A percentile compares a stretch with the other conserved stretches of the same genome.
These are phyloP conservation scores for Leptopilina myrica DNA, from an alignment of 2,888 invertebrate genomes.

Conservation along the genomic window DNA sequence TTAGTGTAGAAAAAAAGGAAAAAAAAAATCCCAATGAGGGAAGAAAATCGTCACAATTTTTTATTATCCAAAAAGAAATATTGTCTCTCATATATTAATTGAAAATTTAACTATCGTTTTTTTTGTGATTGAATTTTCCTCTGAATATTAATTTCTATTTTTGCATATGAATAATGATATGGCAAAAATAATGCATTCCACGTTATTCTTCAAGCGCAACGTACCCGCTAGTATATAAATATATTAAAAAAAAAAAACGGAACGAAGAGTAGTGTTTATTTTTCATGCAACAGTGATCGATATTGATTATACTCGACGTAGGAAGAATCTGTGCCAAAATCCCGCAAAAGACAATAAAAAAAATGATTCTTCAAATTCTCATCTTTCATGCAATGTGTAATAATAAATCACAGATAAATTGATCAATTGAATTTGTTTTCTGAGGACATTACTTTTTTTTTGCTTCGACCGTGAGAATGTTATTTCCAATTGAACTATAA, in stretches of 20 bases:
- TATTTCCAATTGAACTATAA: not conserved
- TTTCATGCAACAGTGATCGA: constrained; percentile 29
- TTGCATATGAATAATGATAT: not conserved
- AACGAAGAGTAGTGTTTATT: not conserved
- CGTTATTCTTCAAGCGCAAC: not conserved
- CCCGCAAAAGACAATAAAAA: constrained; percentile 26
- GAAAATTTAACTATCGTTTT: too few species aligned
- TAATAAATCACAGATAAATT: not conserved
- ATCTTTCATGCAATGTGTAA: not conserved
- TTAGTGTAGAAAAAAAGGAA: too few species aligned
- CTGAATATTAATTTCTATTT: not conserved
- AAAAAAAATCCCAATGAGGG: too few species aligned
- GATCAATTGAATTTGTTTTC: not conserved
- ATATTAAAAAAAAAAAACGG: constrained; percentile 28
- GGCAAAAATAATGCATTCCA: constrained; percentile 8
- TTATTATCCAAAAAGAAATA: too few species aligned
- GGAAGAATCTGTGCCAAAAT: constrained; percentile 36
- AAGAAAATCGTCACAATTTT: too few species aligned
- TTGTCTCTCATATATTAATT: too few species aligned
- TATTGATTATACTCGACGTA: not conserved
- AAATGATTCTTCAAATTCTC: constrained; percentile 21
- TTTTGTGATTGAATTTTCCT: too few species aligned
- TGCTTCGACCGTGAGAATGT: not conserved
- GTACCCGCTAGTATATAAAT: constrained; percentile 12
- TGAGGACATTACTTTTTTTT: not conserved